Base-by-base conservation (phyloP, 2,797 vertebrate species). In the Tympanoctomys barrerae region DNA sequence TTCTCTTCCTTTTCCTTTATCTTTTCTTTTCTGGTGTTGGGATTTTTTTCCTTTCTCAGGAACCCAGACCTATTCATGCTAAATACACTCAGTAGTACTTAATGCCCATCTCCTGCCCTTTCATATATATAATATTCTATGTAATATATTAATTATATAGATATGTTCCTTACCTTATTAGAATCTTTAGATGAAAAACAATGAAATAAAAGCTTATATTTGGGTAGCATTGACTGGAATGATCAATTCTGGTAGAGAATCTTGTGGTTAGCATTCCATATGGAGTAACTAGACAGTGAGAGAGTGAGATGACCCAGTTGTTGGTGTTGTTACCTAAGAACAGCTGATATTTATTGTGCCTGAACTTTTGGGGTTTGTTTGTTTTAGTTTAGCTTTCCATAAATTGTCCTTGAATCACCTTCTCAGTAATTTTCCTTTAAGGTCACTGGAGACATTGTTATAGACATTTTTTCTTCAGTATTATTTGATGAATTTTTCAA, bases 161-260 rank as follows among this genome's bases (percentile, higher is more conserved):
- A 70, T 70, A 19, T 70, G 33, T 70, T 70, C 66, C n/a, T 70
- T 79, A 96, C 54, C 19, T 62, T 90, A 0, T 54, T 33, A 85
- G 83, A 95, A 88, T 19, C 33, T 13, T 90, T 57, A 59, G 39
- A n/a, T 94, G 21, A 24, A 83, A 73, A 81, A 42, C 24, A 52
- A 36, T 95, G 61, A 81, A 82, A 42, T 52, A 80, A 88, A 90
- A 92, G 22, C 61, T 91, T 92, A 42, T 92, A 46, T 83, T 92
- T 24, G 75, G 61, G 68, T 42, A 92, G 42, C 77, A 83, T 68
- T 82, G 39, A 57, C 66, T 66, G 12, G 31, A 78, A 85, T 83
- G 91, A 89, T 84, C 14, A 13, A 66, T 84, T 14, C 39, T 84
- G 1, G 78, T 89, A 93, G n/a, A 26, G 54, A 57, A 59, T 19